These are phyloP conservation scores for Procavia capensis DNA, from an alignment of 2,113 vertebrate species.

Conservation along the genomic window DNA sequence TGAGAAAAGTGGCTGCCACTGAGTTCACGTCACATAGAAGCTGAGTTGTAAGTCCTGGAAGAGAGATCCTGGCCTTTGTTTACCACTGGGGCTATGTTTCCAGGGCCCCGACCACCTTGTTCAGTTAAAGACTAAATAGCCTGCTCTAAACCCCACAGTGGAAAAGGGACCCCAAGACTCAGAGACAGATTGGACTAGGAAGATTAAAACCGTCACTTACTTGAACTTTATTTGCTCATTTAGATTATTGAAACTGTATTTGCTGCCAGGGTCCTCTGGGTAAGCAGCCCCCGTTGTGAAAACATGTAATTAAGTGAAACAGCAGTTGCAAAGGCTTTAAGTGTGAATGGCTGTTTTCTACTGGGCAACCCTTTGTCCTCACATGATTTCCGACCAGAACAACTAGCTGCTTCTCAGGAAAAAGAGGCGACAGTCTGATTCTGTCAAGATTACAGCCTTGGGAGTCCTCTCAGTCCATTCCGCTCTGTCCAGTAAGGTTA, in stretches of 20 bases:
- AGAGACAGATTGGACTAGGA: neutral
- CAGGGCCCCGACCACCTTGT: neutral
- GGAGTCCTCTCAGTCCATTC: neutral
- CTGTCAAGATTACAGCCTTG: neutral
- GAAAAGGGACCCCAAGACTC: neutral
- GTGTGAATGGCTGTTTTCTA: rapidly evolving
- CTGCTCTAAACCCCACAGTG: neutral
- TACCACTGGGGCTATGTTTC: neutral
- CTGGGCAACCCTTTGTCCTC: neutral
- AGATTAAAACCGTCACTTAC: constrained; percentile 36
- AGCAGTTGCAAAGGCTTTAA: neutral
- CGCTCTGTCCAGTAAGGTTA: neutral
- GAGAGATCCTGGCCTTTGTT: too few relatives aligned
- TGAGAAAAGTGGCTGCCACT: too few relatives aligned
- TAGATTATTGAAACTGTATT: neutral
- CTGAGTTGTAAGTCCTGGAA: neutral
- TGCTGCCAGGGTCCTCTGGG: neutral
- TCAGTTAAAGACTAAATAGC: neutral
- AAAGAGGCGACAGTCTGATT: neutral
- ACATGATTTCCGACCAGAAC: neutral
- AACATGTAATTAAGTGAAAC: neutral
- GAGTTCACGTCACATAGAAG: neutral
- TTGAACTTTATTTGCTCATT: neutral
- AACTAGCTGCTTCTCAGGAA: neutral
- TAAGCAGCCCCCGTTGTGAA: neutral